These are phyloP conservation scores for Esox niger DNA, from an alignment of 2,113 vertebrate species.

Conservation along the genomic window DNA sequence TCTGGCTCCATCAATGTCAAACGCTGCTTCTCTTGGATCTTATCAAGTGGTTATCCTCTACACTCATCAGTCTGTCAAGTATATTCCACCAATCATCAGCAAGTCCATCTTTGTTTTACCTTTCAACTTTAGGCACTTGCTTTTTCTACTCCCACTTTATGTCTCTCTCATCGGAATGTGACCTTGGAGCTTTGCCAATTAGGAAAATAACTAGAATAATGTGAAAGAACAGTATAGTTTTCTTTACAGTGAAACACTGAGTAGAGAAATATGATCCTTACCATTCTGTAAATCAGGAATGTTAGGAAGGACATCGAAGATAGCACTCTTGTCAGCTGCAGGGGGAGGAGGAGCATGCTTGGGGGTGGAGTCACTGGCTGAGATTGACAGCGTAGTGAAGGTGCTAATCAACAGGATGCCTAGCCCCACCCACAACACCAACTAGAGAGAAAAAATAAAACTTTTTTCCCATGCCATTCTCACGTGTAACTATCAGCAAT, in stretches of 20 bases:
- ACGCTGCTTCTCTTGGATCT: slow-evolving; percentile 59
- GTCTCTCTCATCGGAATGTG: slow-evolving; percentile 21
- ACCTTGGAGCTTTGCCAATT: not conserved
- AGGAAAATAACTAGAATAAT: no score
- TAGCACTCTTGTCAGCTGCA: slow-evolving; percentile 44
- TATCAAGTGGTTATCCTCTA: slow-evolving; percentile 69
- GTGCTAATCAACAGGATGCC: slow-evolving; percentile 93
- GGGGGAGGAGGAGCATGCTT: slow-evolving; percentile 54
- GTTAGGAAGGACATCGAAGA: slow-evolving; percentile 12
- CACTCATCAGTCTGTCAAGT: slow-evolving; percentile 49
- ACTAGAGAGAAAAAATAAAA: slow-evolving; percentile 65
- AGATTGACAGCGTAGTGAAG: slow-evolving; percentile 84
- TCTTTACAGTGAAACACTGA: not conserved
- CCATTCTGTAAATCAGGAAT: slow-evolving; percentile 50
- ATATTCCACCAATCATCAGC: slow-evolving; percentile 17
- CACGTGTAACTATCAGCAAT: no score
- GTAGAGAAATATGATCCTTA: slow-evolving; percentile 37
- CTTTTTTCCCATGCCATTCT: no score
- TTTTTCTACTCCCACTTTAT: slow-evolving; percentile 41
- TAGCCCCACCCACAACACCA: slow-evolving; percentile 91
- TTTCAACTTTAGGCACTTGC: slow-evolving; percentile 18
- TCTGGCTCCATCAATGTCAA: slow-evolving; percentile 68
- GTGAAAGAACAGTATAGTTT: not conserved
- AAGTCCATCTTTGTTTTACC: not conserved
- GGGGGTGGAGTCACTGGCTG: slow-evolving; percentile 49